A percentile compares a stretch with the other conserved stretches of the same genome.
These are phyloP conservation scores for Atta colombica DNA, from an alignment of 1,140 invertebrate genomes.

Conservation along the genomic window DNA sequence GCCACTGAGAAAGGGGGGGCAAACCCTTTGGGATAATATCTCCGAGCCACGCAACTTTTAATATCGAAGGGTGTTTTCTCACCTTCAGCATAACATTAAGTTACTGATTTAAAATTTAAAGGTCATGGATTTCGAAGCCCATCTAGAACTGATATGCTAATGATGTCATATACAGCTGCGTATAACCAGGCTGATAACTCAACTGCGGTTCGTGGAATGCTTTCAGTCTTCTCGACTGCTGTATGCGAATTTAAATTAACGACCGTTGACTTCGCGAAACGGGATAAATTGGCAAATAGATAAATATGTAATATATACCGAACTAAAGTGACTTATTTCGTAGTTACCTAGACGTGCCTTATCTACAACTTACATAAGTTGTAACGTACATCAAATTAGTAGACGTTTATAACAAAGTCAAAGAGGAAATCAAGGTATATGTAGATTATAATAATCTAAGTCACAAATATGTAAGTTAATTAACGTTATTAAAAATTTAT, in stretches of 20 bases:
- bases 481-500: neutral
- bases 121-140: constrained; percentile 76
- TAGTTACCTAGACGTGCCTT: neutral
- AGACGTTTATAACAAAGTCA: neutral
- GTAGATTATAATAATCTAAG: neutral
- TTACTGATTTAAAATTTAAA: constrained; percentile 82
- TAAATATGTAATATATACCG: neutral
- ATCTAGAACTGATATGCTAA: constrained; percentile 84
- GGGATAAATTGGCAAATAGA: constrained; percentile 20
- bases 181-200: constrained; percentile 59
- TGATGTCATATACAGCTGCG: constrained; percentile 77
- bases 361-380: neutral
- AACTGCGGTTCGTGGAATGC: constrained; percentile 38
- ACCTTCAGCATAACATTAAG: constrained; percentile 81
- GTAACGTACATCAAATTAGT: neutral
- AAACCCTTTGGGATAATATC: constrained; percentile 77
- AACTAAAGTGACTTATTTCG: constrained; percentile 7
- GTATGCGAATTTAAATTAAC: constrained; percentile 43
- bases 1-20: constrained; percentile 8
- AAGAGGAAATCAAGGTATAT: neutral
- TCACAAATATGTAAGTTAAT: neutral
- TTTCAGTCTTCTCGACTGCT: constrained; percentile 13
- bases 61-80: constrained; percentile 85
- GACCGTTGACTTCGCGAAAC: neutral
- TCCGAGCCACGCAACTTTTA: constrained; percentile 84